Evolutionary conservation across 1,140 invertebrate genomes (phyloP), one percentile per base, ranked within the genome.

Genomic region (Drosophila simulans): DNA sequence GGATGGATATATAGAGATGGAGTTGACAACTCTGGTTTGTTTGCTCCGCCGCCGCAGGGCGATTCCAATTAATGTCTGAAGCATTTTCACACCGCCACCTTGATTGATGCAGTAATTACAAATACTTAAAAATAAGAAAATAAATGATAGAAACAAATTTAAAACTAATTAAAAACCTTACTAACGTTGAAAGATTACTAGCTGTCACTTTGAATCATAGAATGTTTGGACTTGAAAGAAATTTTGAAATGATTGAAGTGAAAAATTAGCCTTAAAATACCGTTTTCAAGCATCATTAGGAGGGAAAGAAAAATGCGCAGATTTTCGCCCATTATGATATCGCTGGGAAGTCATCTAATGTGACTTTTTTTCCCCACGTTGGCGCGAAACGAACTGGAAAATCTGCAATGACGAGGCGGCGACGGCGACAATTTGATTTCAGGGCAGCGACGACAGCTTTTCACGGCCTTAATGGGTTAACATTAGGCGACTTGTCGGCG

Each of bases 391-490:
- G 63, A 62, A 59, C 45, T 83, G 80, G 76, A 84, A 83, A 83
- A 83, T 76, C 59, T 56, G 70, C 59, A 63, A 60, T 76, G 78
- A 85, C 81, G 73, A 64, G 64, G 43, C 68, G 66, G 39, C 69
- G 35, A 42, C 13, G 46, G 55, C 77, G 82, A 66, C 83, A 80
- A 77, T 84, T 80, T 85, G 74, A 82, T 72, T 72, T 82, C 74
- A 73, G 48, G 15, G 45, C 17, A 48, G 62, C 68, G 56, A 51
- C 74, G 60, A 46, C 40, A 51, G 60, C 45, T 45, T 60, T 70
- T 70, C 66, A 70, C 64, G 71, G 58, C 69, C 65, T 54, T 88
- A 86, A 86, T 88, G 83, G 83, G 83, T 78, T 79, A 88, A 88
- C 79, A 83, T 88, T 79, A 68, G 77, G 52, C 59, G 71, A 76